Conservation (phyloP, 2,797 vertebrate species). For the Macrochelys suwanniensis region DNA sequence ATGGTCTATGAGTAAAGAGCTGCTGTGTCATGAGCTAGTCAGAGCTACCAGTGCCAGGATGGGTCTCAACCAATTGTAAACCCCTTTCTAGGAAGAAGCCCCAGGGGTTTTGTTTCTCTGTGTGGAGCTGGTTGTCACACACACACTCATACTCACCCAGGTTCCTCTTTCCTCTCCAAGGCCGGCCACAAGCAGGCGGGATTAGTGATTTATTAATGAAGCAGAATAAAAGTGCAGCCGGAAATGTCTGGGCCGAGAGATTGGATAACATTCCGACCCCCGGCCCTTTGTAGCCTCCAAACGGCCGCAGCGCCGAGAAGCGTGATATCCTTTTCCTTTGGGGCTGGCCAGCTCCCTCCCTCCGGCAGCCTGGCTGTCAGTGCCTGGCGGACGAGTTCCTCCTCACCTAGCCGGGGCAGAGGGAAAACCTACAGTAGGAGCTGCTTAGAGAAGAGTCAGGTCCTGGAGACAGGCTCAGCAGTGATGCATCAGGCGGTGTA, state of each 20-base stretch:
- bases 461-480: background rate
- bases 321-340: conserved; percentile 60
- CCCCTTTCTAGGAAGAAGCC: background rate
- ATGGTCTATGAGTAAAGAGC: background rate
- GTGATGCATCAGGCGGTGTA: background rate
- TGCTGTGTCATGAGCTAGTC: background rate
- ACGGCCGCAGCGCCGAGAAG: conserved; percentile 43
- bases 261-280: conserved; percentile 72
- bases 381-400: rapidly evolving
- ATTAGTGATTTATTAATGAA: conserved; percentile 74
- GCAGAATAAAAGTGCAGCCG: conserved; percentile 43
- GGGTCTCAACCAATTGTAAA: too few species aligned
- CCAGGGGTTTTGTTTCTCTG: background rate
- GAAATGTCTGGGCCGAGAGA: conserved; percentile 78
- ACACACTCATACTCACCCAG: background rate
- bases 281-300: conserved; percentile 64
- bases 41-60: background rate
- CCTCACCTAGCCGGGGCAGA: too few species aligned
- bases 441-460: background rate
- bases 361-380: background rate
- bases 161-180: conserved; percentile 63
- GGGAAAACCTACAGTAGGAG: background rate
- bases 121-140: background rate
- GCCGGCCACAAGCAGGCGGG: conserved; percentile 41
- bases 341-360: conserved; percentile 6